Conservation (phyloP, 2,888 invertebrate genomes). For the Pediacus dermestoides region DNA sequence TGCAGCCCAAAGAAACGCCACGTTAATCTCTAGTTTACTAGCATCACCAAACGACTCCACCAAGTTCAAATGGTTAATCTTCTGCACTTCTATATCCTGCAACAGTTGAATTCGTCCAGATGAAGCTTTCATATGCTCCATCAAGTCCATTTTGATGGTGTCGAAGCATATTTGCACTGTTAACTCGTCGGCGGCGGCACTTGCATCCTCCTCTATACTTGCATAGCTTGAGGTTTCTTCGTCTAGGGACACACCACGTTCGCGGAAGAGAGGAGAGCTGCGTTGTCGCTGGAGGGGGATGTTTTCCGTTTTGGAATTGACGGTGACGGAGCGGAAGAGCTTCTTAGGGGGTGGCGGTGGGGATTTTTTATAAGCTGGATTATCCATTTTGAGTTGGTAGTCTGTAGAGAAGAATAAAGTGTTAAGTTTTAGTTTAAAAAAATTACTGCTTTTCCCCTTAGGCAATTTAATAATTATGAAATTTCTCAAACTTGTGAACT, state of each 20-base stretch:
- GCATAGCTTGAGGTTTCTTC: conserved; percentile 73
- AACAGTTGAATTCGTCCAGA: conserved; percentile 66
- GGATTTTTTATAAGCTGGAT: conserved; percentile 46
- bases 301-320: conserved; percentile 47
- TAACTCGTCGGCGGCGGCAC: conserved; percentile 64
- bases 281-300: conserved; percentile 44
- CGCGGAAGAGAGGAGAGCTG: conserved; percentile 31
- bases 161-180: conserved; percentile 71
- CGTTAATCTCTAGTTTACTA: conserved; percentile 66
- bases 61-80: conserved; percentile 58
- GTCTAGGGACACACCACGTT: conserved; percentile 55
- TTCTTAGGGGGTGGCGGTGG: conserved; percentile 35
- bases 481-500: no score
- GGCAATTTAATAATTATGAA: no score
- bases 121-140: conserved; percentile 68
- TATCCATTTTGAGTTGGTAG: conserved; percentile 48
- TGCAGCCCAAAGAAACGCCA: conserved; percentile 70
- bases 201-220: conserved; percentile 66
- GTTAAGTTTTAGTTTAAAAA: no score
- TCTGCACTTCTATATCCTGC: conserved; percentile 71
- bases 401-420: no score
- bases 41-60: conserved; percentile 54
- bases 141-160: conserved; percentile 67
- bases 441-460: no score
- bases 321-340: conserved; percentile 49